A percentile compares a stretch with the other conserved stretches of the same genome.
These are phyloP conservation scores for Ormia ochracea DNA, from an alignment of 2,888 invertebrate species.

Conservation along the genomic window DNA sequence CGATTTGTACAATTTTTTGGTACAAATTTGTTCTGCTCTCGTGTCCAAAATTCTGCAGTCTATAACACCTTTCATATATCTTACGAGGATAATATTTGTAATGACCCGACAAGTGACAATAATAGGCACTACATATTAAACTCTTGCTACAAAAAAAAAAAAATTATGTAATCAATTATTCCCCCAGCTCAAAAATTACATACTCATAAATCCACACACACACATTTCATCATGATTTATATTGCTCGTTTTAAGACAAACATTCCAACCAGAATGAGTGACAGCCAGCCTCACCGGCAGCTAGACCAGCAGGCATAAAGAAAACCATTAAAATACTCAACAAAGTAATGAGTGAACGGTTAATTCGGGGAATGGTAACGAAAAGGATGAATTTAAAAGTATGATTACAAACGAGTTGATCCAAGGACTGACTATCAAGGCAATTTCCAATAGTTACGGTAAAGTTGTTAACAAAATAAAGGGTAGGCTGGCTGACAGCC, in stretches of 20 bases:
- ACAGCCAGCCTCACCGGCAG: constrained; percentile 7
- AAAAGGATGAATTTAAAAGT: constrained; percentile 13
- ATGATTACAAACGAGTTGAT: not conserved
- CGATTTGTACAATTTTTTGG: too few relatives aligned
- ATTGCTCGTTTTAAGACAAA: not conserved
- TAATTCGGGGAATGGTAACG: not conserved
- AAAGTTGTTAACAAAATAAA: constrained; percentile 31
- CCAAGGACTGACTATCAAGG: constrained; percentile 34
- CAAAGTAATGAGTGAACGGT: constrained; percentile 14
- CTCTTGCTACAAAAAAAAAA: too few relatives aligned
- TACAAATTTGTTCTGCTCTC: too few relatives aligned
- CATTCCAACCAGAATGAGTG: constrained; percentile 5
- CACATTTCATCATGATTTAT: not conserved
- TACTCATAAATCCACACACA: too few relatives aligned
- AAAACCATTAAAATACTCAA: constrained; percentile 1
- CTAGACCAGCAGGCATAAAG: constrained; percentile 21
- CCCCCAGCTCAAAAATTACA: too few relatives aligned
- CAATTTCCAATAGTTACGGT: constrained; percentile 35
- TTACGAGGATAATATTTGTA: too few relatives aligned
- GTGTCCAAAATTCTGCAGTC: too few relatives aligned
- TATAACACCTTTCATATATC: too few relatives aligned
- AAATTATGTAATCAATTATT: too few relatives aligned
- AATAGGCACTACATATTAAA: too few relatives aligned
- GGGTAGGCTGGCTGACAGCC: not conserved
- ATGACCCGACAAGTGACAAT: too few relatives aligned